Evolutionary conservation across 1,140 invertebrate genomes (phyloP).

Genomic region (Drosophila arawakana): DNA sequence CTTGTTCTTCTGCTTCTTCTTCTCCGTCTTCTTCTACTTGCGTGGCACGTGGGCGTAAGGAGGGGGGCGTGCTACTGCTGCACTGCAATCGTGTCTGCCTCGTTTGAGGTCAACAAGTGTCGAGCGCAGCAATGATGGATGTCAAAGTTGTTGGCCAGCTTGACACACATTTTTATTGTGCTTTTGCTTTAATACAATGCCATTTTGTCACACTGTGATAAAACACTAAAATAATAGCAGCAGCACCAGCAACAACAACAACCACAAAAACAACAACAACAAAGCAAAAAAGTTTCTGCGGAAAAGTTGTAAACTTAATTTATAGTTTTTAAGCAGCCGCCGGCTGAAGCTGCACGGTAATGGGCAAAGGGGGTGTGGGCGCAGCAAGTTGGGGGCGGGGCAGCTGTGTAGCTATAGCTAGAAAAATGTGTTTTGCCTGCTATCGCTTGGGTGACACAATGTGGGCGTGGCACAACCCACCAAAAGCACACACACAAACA

Average conservation of each 20-base stretch:
- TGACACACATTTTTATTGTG: constrained; percentile 69
- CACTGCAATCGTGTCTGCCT: constrained; percentile 33
- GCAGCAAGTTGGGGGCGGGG: background rate
- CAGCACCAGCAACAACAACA: constrained; percentile 2
- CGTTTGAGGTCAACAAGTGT: constrained; percentile 69
- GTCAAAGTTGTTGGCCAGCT: constrained; percentile 65
- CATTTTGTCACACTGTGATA: constrained; percentile 79
- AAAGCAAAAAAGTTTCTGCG: constrained; percentile 57
- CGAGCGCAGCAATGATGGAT: constrained; percentile 74
- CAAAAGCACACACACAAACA: constrained; percentile 4
- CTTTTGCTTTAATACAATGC: constrained; percentile 47
- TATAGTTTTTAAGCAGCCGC: constrained; percentile 80
- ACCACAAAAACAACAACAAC: background rate
- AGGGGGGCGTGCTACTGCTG: background rate
- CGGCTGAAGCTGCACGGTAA: constrained; percentile 25
- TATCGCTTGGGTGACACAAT: constrained; percentile 44
- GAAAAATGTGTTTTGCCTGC: constrained; percentile 68
- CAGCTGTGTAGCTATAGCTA: constrained; percentile 25
- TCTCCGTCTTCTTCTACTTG: constrained; percentile 9
- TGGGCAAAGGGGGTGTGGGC: background rate
- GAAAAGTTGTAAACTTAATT: constrained; percentile 82
- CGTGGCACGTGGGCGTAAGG: constrained; percentile 3
- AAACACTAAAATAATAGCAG: constrained; percentile 66
- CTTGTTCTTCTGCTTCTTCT: constrained; percentile 12
- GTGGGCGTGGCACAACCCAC: constrained; percentile 39